Evolutionary conservation across 2,113 vertebrate genomes (phyloP).

Genomic region (Gallinago paraguaiae): DNA sequence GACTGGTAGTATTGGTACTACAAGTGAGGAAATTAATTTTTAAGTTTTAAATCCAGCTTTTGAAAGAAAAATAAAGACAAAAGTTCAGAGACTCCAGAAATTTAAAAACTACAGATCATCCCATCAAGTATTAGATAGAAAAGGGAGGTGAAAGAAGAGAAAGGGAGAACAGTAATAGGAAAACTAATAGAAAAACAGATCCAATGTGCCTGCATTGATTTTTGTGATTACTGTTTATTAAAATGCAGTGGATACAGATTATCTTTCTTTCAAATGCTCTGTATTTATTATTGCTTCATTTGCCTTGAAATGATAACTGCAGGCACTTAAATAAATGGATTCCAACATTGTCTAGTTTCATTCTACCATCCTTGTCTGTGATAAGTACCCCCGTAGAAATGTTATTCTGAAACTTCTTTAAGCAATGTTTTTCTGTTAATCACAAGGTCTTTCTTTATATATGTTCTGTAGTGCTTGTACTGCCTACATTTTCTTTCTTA

Average conservation of each 20-base stretch:
- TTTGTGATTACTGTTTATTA: slow-evolving; percentile 64
- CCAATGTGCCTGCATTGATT: slow-evolving; percentile 39
- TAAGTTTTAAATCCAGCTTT: slow-evolving; percentile 22
- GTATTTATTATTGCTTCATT: slow-evolving; percentile 64
- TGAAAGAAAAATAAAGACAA: slow-evolving; percentile 46
- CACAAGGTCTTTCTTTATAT: not conserved
- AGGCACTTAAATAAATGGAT: slow-evolving; percentile 61
- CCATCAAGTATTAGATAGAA: not conserved
- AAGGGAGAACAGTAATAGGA: slow-evolving; percentile 30
- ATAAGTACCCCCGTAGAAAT: slow-evolving; percentile 5
- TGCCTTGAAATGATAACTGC: slow-evolving; percentile 58
- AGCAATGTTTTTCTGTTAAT: slow-evolving; percentile 35
- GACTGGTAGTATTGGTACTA: not conserved
- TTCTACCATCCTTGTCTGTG: not conserved
- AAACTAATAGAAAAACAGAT: slow-evolving; percentile 44
- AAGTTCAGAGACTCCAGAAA: slow-evolving; percentile 6
- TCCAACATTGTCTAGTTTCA: slow-evolving; percentile 26
- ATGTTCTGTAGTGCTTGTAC: not conserved
- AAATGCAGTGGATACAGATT: slow-evolving; percentile 28
- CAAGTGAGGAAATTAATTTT: slow-evolving; percentile 5
- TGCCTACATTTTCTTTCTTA: not conserved
- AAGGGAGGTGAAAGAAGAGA: slow-evolving; percentile 21
- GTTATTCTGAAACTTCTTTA: slow-evolving; percentile 32
- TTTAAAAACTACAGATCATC: slow-evolving; percentile 3
- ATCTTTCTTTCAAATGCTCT: slow-evolving; percentile 65